Base-by-base conservation (phyloP, 2,888 invertebrate species). In the Lycocerus yunnanus region DNA sequence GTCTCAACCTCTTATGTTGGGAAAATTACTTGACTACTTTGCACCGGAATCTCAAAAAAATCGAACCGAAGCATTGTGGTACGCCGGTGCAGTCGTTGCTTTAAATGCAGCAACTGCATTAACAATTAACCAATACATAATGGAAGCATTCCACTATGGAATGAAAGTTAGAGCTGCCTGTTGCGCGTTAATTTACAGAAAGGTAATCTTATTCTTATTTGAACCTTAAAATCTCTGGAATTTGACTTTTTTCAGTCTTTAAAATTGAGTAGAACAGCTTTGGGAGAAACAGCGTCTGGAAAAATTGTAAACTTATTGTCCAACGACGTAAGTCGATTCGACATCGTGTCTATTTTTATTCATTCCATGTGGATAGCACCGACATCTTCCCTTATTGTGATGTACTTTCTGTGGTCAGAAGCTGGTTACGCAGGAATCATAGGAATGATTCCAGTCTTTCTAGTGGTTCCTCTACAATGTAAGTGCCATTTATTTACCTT, bases 251-350 rank as follows among this genome's bases (percentile, higher is more conserved):
- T 69, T 11, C 6, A 95, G 95, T 89, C 93, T 0, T 88, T 95
- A 11, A 89, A 90, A 8, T 86, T 96, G 43, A 95, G 94, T 81
- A 89, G 92, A 79, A 90, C 91, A 0, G 92, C 94, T 0, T 86
- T 95, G 58, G 91, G 91, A 2, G 89, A 92, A 82, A 93, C 94
- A 0, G 92, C 97, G 0, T 93, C 94, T 0, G 98, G 98, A 0
- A 96, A 97, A 86, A 92, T 98, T 70, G 94, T 98, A 13, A 98
- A 98, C 88, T 88, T 98, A 5, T 90, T 98, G 70, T 97, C 97
- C 5, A 98, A 98, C 84, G 98, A 98, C 86, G 96, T 98, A 10
- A 94, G 93, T 85, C 92, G 97, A 59, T 95, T 98, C 84, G 98
- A 98, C 86, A 91, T 94, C 86, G 93, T 94, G 3, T 92, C 94